Base-by-base conservation (phyloP, 2,113 vertebrate genomes). In the Probosciger aterrimus region DNA sequence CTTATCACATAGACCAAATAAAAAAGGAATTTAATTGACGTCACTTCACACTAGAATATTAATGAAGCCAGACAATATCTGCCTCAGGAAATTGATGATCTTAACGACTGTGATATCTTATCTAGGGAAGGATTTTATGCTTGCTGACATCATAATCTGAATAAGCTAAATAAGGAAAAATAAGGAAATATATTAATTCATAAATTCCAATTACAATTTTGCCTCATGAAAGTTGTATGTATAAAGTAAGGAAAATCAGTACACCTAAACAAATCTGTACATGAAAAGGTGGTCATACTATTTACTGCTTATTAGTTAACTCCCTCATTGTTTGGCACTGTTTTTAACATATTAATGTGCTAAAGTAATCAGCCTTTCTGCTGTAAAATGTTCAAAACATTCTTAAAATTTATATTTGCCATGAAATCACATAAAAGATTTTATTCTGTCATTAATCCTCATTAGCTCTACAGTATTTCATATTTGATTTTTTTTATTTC, bases 21-120 rank as follows among this genome's bases (percentile, higher is more conserved):
- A 93, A 95, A 95, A 84, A 75, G 94, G 89, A 96, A 93, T 97
- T 81, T 89, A 75, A 68, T 55, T 96, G 80, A 96, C 62, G 65
- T 95, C 89, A 95, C 11, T 82, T 92, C 65, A 79, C 0, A 6
- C 43, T 75, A 88, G 43, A 92, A 71, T 93, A 68, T 86, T 91
- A 88, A 81, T 59, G 60, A 39, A 83, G 23, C 37, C 50, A 84
- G 80, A 96, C 81, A 82, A 68, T 74, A 64, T 50, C 88, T 75
- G 50, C 80, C 24, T 75, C 63, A 88, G 60, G 46, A 94, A 33
- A 43, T 47, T 75, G 60, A 43, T 89, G 80, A 91, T 84, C 43
- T 89, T 82, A 88, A 88, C 86, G 50, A 39, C 43, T 60, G 27
- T 79, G 77, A 55, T 89, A 85, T 71, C 91, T 93, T 95, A 88